Base-by-base conservation (phyloP, 2,888 invertebrate genomes). In the Formica aserva region DNA sequence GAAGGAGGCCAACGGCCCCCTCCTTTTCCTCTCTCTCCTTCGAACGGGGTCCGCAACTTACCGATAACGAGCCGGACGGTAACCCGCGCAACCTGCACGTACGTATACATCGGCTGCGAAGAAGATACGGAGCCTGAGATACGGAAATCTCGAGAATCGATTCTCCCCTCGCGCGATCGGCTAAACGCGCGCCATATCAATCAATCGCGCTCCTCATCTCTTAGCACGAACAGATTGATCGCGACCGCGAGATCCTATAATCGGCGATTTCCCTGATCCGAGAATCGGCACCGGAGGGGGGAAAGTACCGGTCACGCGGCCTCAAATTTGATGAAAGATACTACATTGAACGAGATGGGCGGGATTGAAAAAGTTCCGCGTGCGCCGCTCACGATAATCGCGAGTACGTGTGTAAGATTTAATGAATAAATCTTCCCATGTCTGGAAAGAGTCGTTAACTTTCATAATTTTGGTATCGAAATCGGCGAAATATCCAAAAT, bases 141-240 rank as follows among this genome's bases (percentile, higher is more conserved):
- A 91, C 84, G 78, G 38, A 84, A 90, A 91, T 91, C 90, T 82
- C 77, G 84, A 83, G 90, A 90, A 91, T 90, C 91, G 92, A 92
- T 91, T 90, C 85, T 89, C 87, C 84, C 55, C 82, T 62, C 22
- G 77, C 86, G 83, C 72, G 48, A 78, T 75, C 89, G 55, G 67
- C 71, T 80, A 72, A 83, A 29, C 29, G 82, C 32, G 55, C 76
- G 55, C 69, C 83, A 71, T 88, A 89, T 87, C 89, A 86, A 89
- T 88, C 84, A 84, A 60, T 60, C 86, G 76, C 29, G 29, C 88
- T 86, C 88, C 88, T 86, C 88, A 76, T 83, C 87, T 74, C 63
- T 78, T 77, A 60, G 62, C 67, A 48, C 66, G 67, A 82, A 82
- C 85, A 82, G 78, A 83, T 77, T 72, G 74, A 75, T 76, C 82